Evolutionary conservation across 2,888 invertebrate genomes (phyloP), one percentile per base, ranked within the genome.

Genomic region (Thecophora atra): DNA sequence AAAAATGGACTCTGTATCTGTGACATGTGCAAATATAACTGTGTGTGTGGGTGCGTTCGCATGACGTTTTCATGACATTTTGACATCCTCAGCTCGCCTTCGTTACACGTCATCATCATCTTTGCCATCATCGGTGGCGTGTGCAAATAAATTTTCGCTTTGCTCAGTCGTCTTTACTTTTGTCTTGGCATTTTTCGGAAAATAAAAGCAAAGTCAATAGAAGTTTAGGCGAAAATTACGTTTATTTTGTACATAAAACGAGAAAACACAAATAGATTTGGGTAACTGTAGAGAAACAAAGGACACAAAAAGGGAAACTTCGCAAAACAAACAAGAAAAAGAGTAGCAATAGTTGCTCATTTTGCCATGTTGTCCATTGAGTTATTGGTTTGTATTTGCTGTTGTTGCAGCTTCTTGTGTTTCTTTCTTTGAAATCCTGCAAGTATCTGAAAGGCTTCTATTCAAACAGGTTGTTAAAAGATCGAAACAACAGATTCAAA

Each of bases 191-290:
- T 58, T 58, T 58, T 11, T 28, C 6, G 4, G 6, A 58, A 28
- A 58, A 28, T 26, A 28, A 47, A 58, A 26, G 58, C 58, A 24
- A 58, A 17, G 58, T 24, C 24, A 58, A 28, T 28, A 58, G 13
- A 58, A 28, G 15, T 17, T 58, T 58, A 5, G 15, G 47, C 47
- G 47, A n/a, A 47, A 15, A 47, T 47, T 0, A 44, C 7, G 44
- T 44, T 44, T 44, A 47, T 11, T 15, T 47, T 6, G 47, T n/a
- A 47, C 11, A 5, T n/a, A 17, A 17, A 47, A n/a, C n/a, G n/a
- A 47, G n/a, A 47, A 47, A 47, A 47, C 47, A n/a, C 44, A 47
- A 47, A 47, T 1, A 47, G 47, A n/a, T n/a, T n/a, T n/a, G n/a
- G n/a, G n/a, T n/a, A n/a, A n/a, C n/a, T n/a, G n/a, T n/a, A n/a